Base-by-base conservation (phyloP, 2,888 invertebrate species). In the Agonum fuliginosum region DNA sequence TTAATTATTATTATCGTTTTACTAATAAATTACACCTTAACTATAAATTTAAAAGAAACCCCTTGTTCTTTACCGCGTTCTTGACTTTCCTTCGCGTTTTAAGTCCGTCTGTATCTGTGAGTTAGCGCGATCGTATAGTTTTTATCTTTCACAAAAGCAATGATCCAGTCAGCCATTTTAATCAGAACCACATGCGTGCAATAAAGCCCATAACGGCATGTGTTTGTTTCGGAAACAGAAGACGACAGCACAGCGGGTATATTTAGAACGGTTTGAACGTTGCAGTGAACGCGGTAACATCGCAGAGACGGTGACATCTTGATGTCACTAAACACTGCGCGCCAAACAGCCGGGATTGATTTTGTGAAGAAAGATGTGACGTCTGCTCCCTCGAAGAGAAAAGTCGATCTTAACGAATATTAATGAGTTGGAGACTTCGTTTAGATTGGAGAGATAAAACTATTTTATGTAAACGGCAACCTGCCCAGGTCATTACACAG, bases 121-220 rank as follows among this genome's bases (percentile, higher is more conserved):
- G 27, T 62, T 14, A 30, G 14, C 30, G 2, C 58, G 58, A 62
- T 62, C 58, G 27, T 62, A 62, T 62, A 17, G 58, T 62, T 62
- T 62, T 30, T 30, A 62, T 62, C 58, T 62, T 12, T 30, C 14
- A 46, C 27, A 14, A 24, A 54, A 62, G 58, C 12, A 30, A 12
- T 17, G 30, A 58, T 17, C 30, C 27, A 62, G 54, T 54, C 58
- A 62, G 27, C 67, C 67, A 67, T 79, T 80, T 80, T 80, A 81
- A 81, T 81, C 81, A 79, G 80, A 76, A 80, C 79, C 80, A 80
- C 80, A 80, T 78, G 80, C 65, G 74, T 37, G 73, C 78, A 79
- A 69, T 79, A 80, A 80, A 79, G 78, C 72, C 72, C 67, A 58
- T 46, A 69, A 30, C 70, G 71, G 30, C 69, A 78, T 58, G 54